Evolutionary conservation across 2,888 invertebrate species (phyloP).

Genomic region (Ephialtes manifestator): DNA sequence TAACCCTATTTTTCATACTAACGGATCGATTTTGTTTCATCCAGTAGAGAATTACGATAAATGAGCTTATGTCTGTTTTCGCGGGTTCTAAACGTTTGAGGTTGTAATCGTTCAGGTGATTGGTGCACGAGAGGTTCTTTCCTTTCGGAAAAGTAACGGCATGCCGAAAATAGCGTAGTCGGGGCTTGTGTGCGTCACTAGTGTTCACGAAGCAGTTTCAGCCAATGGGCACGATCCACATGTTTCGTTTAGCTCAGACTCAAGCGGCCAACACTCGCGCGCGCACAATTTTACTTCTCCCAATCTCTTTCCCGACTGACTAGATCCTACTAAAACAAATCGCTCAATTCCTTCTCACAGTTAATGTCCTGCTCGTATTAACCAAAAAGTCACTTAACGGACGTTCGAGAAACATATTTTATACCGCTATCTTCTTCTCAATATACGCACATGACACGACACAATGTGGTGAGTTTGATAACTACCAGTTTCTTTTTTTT

Average conservation of each 20-base stretch:
- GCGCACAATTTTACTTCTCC: conserved; percentile 1
- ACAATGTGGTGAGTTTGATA: conserved; percentile 2
- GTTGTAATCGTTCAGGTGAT: background rate
- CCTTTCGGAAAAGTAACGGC: conserved; percentile 11
- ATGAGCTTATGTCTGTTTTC: background rate
- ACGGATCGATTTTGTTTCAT: no score
- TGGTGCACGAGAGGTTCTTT: background rate
- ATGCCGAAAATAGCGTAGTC: conserved; percentile 79
- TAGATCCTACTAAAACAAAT: background rate
- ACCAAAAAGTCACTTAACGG: background rate
- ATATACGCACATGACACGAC: conserved; percentile 9
- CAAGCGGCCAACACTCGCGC: background rate
- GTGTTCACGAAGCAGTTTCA: conserved; percentile 66
- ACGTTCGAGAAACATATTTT: background rate
- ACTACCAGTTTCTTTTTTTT: background rate
- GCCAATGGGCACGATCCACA: conserved; percentile 87
- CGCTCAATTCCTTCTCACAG: background rate
- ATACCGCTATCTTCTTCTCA: background rate
- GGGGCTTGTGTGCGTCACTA: conserved; percentile 79
- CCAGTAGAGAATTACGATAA: background rate
- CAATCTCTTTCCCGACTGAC: background rate
- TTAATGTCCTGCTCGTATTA: background rate
- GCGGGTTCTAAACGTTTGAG: background rate
- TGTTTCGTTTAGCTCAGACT: conserved; percentile 80
- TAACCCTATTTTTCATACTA: no score